Percentiles rank a stretch among this genome's conserved stretches.
phyloP scores from a whole-genome alignment of 2,113 vertebrate genomes.

The Condylura cristata region DNA sequence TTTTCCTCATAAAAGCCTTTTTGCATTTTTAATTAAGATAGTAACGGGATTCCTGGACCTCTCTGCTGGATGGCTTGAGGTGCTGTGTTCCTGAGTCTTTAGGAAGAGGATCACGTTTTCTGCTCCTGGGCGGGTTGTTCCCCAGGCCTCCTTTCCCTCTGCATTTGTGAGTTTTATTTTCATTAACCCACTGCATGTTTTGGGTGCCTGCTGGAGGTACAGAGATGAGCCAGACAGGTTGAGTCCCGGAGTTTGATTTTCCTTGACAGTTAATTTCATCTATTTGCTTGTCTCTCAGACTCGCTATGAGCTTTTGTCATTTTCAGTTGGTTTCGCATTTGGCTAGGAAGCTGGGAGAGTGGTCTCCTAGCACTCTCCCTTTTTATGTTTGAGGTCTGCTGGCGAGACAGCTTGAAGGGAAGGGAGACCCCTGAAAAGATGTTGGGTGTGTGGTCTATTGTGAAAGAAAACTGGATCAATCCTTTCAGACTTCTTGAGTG shows the following conservation, averaged over 20 bases:
- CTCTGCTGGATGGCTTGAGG: neutral
- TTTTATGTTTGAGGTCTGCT: neutral
- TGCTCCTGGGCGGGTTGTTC: neutral
- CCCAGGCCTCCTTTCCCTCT: no score
- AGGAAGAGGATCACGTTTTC: neutral
- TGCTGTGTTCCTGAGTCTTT: neutral
- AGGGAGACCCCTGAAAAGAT: neutral
- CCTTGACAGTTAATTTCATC: neutral
- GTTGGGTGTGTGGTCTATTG: neutral
- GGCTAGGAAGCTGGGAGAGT: neutral
- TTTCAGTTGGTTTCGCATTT: neutral
- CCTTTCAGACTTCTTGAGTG: neutral
- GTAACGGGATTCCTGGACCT: neutral
- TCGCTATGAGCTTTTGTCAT: neutral
- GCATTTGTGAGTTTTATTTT: neutral
- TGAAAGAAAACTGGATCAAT: neutral
- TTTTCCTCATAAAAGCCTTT: neutral
- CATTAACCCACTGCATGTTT: neutral
- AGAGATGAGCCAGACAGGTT: neutral
- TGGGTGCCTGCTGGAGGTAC: neutral
- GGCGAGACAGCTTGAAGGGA: neutral
- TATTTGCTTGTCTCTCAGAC: neutral
- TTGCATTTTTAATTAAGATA: neutral
- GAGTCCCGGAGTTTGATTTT: neutral
- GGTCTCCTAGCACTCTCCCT: neutral